phyloP scores from a whole-genome alignment of 2,113 vertebrate genomes.

The Cichladusa arquata region DNA sequence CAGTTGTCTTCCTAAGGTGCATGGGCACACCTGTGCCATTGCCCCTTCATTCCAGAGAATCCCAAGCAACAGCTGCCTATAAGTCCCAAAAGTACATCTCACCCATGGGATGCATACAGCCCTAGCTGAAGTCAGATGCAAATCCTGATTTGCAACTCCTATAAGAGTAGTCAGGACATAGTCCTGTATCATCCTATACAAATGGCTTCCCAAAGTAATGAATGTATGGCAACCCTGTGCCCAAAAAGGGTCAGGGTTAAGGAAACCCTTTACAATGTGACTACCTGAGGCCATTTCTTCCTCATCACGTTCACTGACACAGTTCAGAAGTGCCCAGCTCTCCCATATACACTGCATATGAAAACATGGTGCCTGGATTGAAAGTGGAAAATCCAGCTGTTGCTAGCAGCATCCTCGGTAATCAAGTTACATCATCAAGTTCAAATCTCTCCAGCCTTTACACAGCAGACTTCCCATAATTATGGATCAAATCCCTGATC shows the following conservation, averaged over 20 bases:
- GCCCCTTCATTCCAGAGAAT: not conserved
- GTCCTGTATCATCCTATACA: not conserved
- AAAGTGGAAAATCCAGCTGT: not conserved
- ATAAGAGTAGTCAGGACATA: not conserved
- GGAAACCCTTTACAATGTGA: not conserved
- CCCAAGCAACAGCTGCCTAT: not conserved
- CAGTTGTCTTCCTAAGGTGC: not conserved
- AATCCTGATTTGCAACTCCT: not conserved
- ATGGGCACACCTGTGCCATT: not conserved
- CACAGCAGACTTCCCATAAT: not conserved
- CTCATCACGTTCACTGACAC: not conserved
- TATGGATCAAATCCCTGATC: not conserved
- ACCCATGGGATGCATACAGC: not conserved
- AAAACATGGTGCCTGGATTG: not conserved
- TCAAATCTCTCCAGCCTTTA: not conserved
- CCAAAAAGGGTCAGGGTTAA: not conserved
- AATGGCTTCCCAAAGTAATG: not conserved
- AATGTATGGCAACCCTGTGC: fast-evolving
- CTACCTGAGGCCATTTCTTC: not conserved
- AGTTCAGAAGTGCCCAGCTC: not conserved
- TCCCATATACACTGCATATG: not conserved
- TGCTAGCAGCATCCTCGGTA: not conserved
- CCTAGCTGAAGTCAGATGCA: not conserved
- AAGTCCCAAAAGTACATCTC: not conserved
- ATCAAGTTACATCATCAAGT: not conserved